Evolutionary conservation across 2,113 vertebrate genomes (phyloP).

Genomic region (Pteruthius melanotis): DNA sequence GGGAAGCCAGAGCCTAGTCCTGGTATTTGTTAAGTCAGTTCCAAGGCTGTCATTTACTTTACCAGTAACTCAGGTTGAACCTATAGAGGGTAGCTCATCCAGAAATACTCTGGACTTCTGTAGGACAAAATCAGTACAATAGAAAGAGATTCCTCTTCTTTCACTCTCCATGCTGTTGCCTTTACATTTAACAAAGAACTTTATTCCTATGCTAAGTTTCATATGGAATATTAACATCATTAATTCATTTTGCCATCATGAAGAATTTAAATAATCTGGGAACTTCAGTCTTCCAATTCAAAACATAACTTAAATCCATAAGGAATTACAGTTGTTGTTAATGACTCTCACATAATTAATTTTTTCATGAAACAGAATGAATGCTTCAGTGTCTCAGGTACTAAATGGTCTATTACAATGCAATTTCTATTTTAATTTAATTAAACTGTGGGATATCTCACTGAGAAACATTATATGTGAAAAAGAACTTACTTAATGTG

Average conservation of each 20-base stretch:
- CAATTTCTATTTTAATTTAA: slow-evolving; percentile 39
- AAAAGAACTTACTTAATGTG: background rate
- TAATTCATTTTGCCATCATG: background rate
- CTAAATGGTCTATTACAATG: background rate
- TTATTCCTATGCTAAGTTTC: background rate
- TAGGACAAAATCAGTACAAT: background rate
- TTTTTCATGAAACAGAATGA: background rate
- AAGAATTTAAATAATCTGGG: background rate
- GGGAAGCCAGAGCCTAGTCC: background rate
- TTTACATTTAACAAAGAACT: background rate
- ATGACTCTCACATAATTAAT: slow-evolving; percentile 22
- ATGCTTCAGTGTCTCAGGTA: slow-evolving; percentile 2
- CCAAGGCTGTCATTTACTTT: background rate
- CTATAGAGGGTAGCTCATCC: background rate
- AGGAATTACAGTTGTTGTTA: slow-evolving; percentile 23
- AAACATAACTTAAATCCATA: background rate
- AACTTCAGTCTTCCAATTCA: background rate
- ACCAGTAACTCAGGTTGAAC: background rate
- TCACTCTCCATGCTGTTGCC: background rate
- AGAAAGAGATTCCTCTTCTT: background rate
- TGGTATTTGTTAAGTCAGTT: background rate
- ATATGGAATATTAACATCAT: background rate
- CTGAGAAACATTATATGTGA: background rate
- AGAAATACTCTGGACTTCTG: background rate
- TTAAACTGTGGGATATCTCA: slow-evolving; percentile 16